Evolutionary conservation across 2,797 vertebrate genomes (phyloP).

Genomic region (Syndactyla subalaris): DNA sequence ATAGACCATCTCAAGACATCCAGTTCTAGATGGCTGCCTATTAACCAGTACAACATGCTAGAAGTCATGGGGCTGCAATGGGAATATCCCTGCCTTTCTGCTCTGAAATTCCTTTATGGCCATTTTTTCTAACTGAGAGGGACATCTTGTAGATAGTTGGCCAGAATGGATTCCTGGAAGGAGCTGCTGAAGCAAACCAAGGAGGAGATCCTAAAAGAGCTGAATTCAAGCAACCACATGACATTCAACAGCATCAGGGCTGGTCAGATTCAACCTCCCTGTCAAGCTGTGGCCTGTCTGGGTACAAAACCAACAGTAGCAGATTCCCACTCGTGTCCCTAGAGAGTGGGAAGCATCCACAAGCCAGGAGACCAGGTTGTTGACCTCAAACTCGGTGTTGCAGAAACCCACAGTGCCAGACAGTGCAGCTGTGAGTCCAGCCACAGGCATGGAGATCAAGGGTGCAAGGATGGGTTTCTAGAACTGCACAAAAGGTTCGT

Average conservation of each 20-base stretch:
- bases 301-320: slow-evolving; percentile 35
- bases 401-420: not conserved
- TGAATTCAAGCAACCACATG: not conserved
- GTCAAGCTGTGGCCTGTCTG: not conserved
- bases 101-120: slow-evolving; percentile 38
- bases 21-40: slow-evolving; percentile 20
- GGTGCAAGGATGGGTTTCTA: not conserved
- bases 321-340: not conserved
- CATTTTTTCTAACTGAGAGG: not conserved
- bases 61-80: slow-evolving; percentile 9
- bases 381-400: not conserved
- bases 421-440: not conserved
- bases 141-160: not conserved
- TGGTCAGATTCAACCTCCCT: not conserved
- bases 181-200: not conserved
- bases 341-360: not conserved
- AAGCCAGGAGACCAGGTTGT: not conserved
- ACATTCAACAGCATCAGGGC: not conserved
- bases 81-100: not conserved
- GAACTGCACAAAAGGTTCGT: not conserved
- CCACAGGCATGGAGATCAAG: not conserved
- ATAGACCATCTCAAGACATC: not conserved
- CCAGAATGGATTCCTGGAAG: not conserved
- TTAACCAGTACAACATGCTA: slow-evolving; percentile 13
- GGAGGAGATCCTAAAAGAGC: slow-evolving; percentile 3